Conservation (phyloP, 2,797 vertebrate species). For the Oreochromis mossambicus region DNA sequence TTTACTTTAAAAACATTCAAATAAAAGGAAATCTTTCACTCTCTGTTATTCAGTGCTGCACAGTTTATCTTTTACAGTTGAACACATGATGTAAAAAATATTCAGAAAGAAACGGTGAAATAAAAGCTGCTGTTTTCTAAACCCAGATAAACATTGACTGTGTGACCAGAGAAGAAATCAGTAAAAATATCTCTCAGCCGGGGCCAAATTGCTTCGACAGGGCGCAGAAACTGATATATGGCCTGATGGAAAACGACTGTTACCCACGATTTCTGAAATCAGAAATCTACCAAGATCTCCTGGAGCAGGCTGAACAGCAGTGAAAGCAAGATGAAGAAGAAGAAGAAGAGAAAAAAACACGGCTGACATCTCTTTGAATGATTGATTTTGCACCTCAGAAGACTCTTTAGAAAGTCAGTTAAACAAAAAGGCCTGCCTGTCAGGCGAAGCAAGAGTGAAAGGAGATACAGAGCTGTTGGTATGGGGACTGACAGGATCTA, state of each 20-base stretch:
- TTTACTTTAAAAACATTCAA: not conserved
- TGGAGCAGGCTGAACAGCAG: conserved; percentile 72
- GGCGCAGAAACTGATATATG: conserved; percentile 80
- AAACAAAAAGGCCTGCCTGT: conserved; percentile 14
- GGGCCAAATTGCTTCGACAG: conserved; percentile 82
- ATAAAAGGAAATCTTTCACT: not conserved
- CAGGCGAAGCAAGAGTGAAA: not conserved
- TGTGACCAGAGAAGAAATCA: conserved; percentile 80
- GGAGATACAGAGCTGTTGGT: not conserved
- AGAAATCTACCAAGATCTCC: conserved; percentile 79
- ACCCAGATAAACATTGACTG: conserved; percentile 89
- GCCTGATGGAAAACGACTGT: conserved; percentile 88
- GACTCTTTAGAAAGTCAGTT: conserved; percentile 22
- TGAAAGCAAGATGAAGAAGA: conserved; percentile 50
- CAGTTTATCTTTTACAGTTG: not conserved
- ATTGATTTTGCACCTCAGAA: conserved; percentile 40
- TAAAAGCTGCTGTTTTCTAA: conserved; percentile 38
- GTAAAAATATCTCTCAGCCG: conserved; percentile 76
- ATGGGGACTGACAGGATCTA: not conserved
- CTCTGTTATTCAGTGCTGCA: not conserved
- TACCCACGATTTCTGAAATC: conserved; percentile 88
- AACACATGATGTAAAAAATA: not conserved
- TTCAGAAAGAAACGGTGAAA: conserved; percentile 19
- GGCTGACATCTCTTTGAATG: not conserved
- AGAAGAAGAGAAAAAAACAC: not conserved